Evolutionary conservation across 2,113 vertebrate genomes (phyloP).

Genomic region (Caranx ignobilis): DNA sequence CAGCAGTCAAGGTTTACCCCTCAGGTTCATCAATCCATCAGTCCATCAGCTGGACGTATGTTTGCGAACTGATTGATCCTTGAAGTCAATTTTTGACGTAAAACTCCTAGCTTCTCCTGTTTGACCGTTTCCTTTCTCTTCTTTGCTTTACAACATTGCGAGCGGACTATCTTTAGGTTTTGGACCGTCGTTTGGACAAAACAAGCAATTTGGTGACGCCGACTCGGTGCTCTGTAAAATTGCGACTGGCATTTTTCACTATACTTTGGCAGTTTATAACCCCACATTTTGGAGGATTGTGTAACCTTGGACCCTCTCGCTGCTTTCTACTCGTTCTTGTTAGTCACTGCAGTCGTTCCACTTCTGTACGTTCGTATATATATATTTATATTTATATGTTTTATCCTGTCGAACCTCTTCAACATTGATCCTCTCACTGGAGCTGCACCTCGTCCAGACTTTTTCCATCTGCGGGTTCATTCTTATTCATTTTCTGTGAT

Average conservation of each 20-base stretch:
- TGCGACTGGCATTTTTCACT: too few species aligned
- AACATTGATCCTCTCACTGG: background rate
- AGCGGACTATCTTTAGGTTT: background rate
- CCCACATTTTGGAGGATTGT: too few species aligned
- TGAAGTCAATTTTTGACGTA: background rate
- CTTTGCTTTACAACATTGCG: background rate
- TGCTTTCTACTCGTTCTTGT: too few species aligned
- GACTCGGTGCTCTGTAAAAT: too few species aligned
- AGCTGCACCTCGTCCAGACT: conserved; percentile 21
- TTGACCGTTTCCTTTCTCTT: background rate
- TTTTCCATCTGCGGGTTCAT: conserved; percentile 41
- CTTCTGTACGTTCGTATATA: too few species aligned
- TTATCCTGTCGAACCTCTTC: conserved; percentile 3
- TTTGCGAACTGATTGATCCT: background rate
- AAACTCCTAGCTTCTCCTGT: background rate
- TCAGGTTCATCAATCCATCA: too few species aligned
- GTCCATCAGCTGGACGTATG: too few species aligned
- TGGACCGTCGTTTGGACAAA: background rate
- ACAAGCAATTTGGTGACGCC: background rate
- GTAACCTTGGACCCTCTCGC: too few species aligned
- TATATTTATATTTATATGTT: too few species aligned
- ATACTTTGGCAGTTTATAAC: too few species aligned
- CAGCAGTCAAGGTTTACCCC: background rate
- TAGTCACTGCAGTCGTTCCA: too few species aligned
- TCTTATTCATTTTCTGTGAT: conserved; percentile 21